Conservation (phyloP, 2,113 vertebrate genomes). For the Vidua macroura region DNA sequence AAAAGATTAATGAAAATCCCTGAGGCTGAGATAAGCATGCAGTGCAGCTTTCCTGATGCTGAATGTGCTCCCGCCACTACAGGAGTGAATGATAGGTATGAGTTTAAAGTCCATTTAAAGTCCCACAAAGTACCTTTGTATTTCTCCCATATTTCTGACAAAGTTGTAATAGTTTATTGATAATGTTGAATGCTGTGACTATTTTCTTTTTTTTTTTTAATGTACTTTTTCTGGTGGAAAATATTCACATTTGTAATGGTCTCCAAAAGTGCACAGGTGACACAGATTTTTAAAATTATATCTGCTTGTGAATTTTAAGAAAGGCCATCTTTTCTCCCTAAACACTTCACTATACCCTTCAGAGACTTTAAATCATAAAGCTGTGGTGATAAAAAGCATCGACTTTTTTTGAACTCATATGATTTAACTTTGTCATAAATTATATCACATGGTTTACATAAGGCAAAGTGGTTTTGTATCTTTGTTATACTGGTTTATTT, state of each 20-base stretch:
- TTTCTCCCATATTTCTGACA: not conserved
- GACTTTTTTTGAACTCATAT: not conserved
- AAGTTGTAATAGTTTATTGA: not conserved
- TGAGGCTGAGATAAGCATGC: not conserved
- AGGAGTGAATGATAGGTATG: not conserved
- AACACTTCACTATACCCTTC: not conserved
- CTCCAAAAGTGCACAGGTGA: not conserved
- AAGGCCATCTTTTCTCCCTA: not conserved
- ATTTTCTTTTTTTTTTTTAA: not conserved
- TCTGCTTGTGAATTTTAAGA: not conserved
- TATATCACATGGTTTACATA: not conserved
- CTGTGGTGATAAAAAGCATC: not conserved
- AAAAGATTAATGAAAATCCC: not conserved
- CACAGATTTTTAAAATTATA: not conserved
- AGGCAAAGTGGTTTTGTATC: not conserved
- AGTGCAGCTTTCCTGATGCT: not conserved
- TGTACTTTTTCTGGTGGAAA: not conserved
- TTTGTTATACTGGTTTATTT: not conserved
- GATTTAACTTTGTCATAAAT: not conserved
- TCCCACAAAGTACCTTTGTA: not conserved
- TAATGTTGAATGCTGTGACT: not conserved
- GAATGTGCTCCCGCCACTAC: accelerated
- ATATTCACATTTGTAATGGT: not conserved
- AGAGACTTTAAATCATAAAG: not conserved
- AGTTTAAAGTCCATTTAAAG: not conserved